Evolutionary conservation across 2,113 vertebrate species (phyloP), one percentile per base, ranked within the genome.

Genomic region (Ceyx cyanopectus): DNA sequence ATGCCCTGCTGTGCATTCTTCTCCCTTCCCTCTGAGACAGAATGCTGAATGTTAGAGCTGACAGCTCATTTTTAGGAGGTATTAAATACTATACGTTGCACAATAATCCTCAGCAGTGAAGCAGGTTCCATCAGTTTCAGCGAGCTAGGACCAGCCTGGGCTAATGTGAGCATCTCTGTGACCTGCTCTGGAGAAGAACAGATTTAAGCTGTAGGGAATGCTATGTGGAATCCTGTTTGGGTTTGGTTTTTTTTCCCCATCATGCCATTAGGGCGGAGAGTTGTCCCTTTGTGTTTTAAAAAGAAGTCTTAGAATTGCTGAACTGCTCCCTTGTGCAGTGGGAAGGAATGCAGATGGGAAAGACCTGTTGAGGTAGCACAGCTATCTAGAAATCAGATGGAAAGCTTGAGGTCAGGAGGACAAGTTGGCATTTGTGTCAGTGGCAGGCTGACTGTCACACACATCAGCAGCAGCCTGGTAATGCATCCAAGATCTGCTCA

Each of bases 1-100:
- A 45, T 89, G 67, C 65, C 84, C 81, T 87, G 72, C 78, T 87
- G 87, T 89, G 91, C 51, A 27, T 60, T 48, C 70, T 72, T 89
- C 76, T 94, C 72, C 57, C 48, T 96, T 37, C 48, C 30, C 68
- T 62, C 74, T 57, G 80, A 92, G 87, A 73, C 5, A 32, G 53
- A 62, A 92, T 86, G 53, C 70, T 74, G 85, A 23, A 68, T 46
- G 23, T 66, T 79, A 40, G 41, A 81, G 94, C 34, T 0, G 2
- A 67, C 23, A 63, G 62, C 72, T 63, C 17, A 0, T 61, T 84
- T 53, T 93, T 94, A 10, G 17, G 77, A 72, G 69, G 43, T 90
- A 14, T 82, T 62, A 62, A 61, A 87, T 83, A 57, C 60, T 90
- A 40, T 43, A 89, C 14, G 76, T 88, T 70, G 43, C 14, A 4